Conservation (phyloP, 1,140 invertebrate genomes). For the Cylas formicarius region DNA sequence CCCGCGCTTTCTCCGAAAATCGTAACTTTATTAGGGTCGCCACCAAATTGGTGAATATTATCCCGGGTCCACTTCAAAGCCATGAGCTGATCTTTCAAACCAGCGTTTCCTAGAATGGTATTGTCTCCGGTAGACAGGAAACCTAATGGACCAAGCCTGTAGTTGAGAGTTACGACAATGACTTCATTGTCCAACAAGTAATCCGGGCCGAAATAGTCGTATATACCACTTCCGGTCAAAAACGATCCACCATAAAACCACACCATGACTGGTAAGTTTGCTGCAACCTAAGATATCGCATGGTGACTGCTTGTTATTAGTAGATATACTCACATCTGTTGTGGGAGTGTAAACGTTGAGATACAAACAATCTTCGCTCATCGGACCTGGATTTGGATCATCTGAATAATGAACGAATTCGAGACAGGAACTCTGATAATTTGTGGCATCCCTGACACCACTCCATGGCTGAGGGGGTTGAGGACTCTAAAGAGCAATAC, state of each 20-base stretch:
- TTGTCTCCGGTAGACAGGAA: conserved; percentile 17
- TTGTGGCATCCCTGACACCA: conserved; percentile 44
- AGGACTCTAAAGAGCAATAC: too few species aligned
- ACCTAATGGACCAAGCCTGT: conserved; percentile 60
- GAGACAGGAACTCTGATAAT: conserved; percentile 6
- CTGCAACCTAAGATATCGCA: conserved; percentile 1
- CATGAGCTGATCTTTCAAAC: conserved; percentile 51
- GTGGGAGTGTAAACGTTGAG: conserved; percentile 38
- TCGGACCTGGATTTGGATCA: conserved; percentile 30
- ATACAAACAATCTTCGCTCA: conserved; percentile 63
- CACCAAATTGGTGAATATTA: conserved; percentile 51
- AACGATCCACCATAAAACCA: conserved; percentile 73
- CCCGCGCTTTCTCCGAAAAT: conserved; percentile 51
- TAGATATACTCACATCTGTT: conserved; percentile 27
- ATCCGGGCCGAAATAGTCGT: conserved; percentile 52
- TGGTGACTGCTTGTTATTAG: too few species aligned
- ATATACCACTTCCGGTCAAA: conserved; percentile 52
- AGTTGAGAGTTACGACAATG: conserved; percentile 61
- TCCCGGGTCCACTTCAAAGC: conserved; percentile 50
- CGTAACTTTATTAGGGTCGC: conserved; percentile 49
- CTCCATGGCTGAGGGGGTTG: conserved; percentile 45
- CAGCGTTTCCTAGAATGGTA: conserved; percentile 44
- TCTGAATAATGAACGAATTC: conserved; percentile 20
- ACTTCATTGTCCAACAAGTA: conserved; percentile 60
- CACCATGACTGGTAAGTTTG: conserved; percentile 57